phyloP scores from a whole-genome alignment of 2,888 invertebrate genomes.

The Macrophya annulata region DNA sequence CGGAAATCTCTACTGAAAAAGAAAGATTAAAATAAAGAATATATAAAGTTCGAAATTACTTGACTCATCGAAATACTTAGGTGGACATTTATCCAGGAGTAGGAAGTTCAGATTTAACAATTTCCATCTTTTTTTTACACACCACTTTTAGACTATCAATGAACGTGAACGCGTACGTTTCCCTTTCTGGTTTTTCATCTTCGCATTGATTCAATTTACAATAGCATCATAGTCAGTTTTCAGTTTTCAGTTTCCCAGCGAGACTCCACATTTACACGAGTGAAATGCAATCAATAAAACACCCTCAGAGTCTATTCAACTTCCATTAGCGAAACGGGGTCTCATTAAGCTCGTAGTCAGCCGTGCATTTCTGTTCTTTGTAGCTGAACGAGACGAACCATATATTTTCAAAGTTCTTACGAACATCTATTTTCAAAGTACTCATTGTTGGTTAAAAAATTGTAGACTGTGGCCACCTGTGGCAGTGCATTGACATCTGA shows the following conservation, averaged over 20 bases:
- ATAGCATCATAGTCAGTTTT: not conserved
- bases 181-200: not conserved
- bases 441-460: constrained; percentile 43
- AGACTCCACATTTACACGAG: not conserved
- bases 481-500: constrained; percentile 21
- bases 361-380: constrained; percentile 31
- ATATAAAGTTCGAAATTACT: constrained; percentile 1
- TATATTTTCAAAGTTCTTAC: constrained; percentile 12
- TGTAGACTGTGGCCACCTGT: constrained; percentile 31
- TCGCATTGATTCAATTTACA: not conserved
- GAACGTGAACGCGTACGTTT: not conserved
- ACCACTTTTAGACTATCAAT: not conserved
- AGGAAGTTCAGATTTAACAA: not conserved
- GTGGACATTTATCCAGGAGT: not conserved
- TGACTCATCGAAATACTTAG: not conserved
- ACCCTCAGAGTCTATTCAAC: constrained; percentile 42
- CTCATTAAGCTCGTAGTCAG: constrained; percentile 40
- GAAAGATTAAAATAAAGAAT: not conserved
- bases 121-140: not conserved
- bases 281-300: constrained; percentile 47
- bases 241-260: constrained; percentile 2
- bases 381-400: constrained; percentile 32
- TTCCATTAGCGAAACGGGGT: constrained; percentile 44
- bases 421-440: not conserved
- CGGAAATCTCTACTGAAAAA: not conserved